A percentile compares a stretch with the other conserved stretches of the same genome.
Evolutionary conservation across 2,113 vertebrate genomes (phyloP).

Genomic region (Athene noctua): DNA sequence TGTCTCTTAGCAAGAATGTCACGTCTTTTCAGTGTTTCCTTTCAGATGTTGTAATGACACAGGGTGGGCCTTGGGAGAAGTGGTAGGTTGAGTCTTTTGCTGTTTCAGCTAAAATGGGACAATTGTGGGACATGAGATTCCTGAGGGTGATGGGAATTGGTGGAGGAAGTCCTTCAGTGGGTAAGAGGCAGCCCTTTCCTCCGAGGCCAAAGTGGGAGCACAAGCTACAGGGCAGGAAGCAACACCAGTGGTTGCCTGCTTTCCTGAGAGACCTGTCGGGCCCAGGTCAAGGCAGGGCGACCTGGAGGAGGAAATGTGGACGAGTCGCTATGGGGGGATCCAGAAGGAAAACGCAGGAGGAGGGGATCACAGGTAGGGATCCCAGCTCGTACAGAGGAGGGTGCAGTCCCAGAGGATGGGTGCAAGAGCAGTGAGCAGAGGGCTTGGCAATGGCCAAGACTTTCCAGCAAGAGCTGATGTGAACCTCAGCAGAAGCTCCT

Average conservation of each 20-base stretch:
- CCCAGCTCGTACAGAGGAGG: not conserved
- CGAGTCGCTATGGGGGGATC: fast-evolving
- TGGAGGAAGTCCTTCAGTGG: constrained; percentile 27
- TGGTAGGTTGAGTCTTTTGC: constrained; percentile 14
- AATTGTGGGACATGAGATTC: constrained; percentile 49
- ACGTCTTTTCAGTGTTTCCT: not conserved
- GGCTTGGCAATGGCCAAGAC: fast-evolving
- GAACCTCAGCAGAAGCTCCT: not conserved
- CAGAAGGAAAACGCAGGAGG: not conserved
- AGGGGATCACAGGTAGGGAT: not conserved
- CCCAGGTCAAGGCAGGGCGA: constrained; percentile 8
- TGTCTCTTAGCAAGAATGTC: not conserved
- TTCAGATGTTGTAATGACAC: not conserved
- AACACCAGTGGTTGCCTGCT: not conserved
- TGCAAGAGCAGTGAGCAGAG: not conserved
- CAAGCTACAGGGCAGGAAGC: not conserved
- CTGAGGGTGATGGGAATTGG: constrained; percentile 14
- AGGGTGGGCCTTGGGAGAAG: constrained; percentile 25
- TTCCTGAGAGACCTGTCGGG: constrained; percentile 16
- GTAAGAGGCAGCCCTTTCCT: constrained; percentile 44
- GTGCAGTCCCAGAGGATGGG: too few species aligned
- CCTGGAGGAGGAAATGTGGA: fast-evolving
- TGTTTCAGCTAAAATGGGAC: constrained; percentile 61
- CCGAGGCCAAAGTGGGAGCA: not conserved
- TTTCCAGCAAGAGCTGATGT: not conserved